Conservation (phyloP, 1,140 invertebrate genomes). For the Himalopsyche phryganea region DNA sequence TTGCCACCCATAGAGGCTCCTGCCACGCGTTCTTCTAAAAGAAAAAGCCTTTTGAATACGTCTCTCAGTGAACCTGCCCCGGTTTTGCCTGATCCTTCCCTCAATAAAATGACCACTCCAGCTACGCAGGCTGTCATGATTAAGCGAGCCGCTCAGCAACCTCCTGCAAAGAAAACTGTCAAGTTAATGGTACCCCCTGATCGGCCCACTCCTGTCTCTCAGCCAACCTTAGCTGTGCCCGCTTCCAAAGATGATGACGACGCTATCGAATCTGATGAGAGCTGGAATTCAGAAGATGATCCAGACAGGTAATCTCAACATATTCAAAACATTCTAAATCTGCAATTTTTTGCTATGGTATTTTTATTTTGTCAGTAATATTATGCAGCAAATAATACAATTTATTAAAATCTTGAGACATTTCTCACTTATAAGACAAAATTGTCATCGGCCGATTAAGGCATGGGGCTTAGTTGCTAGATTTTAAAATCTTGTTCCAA, state of each 20-base stretch:
- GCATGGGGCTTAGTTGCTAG: no score
- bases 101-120: conserved; percentile 20
- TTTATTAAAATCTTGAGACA: no score
- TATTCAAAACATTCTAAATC: not conserved
- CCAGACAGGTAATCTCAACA: conserved; percentile 74
- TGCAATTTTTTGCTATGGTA: no score
- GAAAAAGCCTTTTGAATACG: conserved; percentile 37
- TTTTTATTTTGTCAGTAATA: no score
- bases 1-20: conserved; percentile 76
- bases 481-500: no score
- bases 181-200: not conserved
- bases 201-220: not conserved
- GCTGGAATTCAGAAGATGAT: conserved; percentile 84
- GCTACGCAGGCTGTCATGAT: not conserved
- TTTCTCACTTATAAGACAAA: no score
- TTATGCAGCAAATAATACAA: no score
- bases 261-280: conserved; percentile 61
- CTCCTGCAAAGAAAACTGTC: not conserved
- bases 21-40: conserved; percentile 55
- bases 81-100: not conserved
- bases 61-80: not conserved
- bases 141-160: not conserved
- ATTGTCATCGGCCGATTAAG: no score
- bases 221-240: not conserved
- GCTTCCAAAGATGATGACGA: conserved; percentile 46